Evolutionary conservation across 1,140 invertebrate genomes (phyloP).

Genomic region (Brachionus manjavacas): DNA sequence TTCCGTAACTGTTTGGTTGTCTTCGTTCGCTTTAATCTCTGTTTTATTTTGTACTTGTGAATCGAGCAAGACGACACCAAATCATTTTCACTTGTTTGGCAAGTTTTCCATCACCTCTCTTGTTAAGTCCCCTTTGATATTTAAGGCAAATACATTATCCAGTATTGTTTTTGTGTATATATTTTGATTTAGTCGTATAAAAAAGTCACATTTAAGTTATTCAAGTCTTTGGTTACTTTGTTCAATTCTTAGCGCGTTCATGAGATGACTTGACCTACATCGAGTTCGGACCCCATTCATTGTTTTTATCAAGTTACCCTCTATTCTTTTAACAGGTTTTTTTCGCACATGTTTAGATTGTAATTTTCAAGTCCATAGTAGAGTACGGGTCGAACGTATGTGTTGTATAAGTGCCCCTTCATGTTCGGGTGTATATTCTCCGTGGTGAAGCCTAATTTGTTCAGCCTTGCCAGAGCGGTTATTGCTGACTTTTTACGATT

Average conservation of each 20-base stretch:
- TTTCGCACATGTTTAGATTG: not conserved
- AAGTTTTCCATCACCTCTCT: not conserved
- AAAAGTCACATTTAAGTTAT: not conserved
- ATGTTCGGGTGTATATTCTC: not conserved
- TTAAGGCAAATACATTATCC: not conserved
- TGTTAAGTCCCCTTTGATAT: not conserved
- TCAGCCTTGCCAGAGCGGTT: not conserved
- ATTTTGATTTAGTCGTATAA: not conserved
- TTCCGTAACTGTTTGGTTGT: not conserved
- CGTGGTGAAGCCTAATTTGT: not conserved
- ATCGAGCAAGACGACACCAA: not conserved
- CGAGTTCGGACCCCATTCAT: not conserved
- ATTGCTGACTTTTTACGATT: not conserved
- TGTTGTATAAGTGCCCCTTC: not conserved
- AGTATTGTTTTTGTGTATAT: not conserved
- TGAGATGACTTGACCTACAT: not conserved
- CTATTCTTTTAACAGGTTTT: not conserved
- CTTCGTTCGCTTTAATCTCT: not conserved
- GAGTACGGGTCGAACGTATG: not conserved
- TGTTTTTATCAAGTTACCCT: not conserved
- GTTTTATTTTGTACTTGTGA: not conserved
- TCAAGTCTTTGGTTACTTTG: not conserved
- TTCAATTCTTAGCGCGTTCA: not conserved
- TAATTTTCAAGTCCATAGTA: not conserved
- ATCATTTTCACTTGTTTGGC: not conserved